Conservation (phyloP, 2,797 vertebrate genomes). For the Gymnothorax javanicus region DNA sequence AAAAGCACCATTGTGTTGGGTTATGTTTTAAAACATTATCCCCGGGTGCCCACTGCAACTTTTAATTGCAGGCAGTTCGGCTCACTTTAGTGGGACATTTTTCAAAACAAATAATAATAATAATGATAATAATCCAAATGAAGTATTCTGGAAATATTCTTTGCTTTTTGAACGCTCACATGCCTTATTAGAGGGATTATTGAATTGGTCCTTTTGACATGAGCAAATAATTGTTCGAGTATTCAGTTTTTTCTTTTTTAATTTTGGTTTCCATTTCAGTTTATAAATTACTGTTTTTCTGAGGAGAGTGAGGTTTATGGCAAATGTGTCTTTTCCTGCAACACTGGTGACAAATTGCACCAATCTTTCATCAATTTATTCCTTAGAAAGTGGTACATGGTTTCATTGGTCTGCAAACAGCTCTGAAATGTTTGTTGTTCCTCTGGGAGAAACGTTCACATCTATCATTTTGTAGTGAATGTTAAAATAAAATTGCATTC, state of each 20-base stretch:
- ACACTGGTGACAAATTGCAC: background rate
- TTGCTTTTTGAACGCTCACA: background rate
- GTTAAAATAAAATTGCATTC: background rate
- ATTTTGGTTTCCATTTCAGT: background rate
- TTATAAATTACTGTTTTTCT: background rate
- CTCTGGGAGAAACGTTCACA: background rate
- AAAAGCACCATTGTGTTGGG: background rate
- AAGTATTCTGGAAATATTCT: background rate
- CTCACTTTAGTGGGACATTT: slow-evolving; percentile 3
- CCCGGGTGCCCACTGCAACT: background rate
- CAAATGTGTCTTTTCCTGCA: background rate
- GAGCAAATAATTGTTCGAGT: background rate
- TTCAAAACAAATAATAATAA: background rate
- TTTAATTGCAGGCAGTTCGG: slow-evolving; percentile 11
- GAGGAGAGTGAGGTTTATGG: background rate
- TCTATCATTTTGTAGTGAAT: background rate
- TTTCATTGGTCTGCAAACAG: background rate
- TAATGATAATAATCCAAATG: background rate
- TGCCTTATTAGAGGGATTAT: background rate
- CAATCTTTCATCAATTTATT: background rate
- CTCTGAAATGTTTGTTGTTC: background rate
- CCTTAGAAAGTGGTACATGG: background rate
- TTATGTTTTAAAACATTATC: slow-evolving; percentile 2
- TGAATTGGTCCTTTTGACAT: background rate
- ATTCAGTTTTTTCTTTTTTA: background rate